phyloP scores from a whole-genome alignment of 2,888 invertebrate genomes.

The Choristoneura rosaceana region DNA sequence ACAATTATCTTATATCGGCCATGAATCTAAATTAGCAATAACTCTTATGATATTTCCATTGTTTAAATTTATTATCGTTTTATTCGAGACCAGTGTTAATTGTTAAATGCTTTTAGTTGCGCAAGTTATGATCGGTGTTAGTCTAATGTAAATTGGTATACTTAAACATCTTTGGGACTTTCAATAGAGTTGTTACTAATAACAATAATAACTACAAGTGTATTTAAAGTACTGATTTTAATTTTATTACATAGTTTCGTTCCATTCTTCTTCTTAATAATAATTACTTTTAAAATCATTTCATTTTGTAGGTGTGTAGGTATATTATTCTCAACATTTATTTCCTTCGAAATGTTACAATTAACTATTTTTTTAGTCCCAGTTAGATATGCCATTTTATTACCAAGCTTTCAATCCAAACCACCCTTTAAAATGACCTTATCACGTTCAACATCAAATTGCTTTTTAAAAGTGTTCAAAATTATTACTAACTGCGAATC shows the following conservation, averaged over 20 bases:
- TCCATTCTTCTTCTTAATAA: not conserved
- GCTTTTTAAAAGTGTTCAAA: slow-evolving; percentile 41
- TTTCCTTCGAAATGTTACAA: not conserved
- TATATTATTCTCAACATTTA: not conserved
- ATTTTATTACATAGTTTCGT: not conserved
- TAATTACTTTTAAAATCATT: not conserved
- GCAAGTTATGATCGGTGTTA: slow-evolving; percentile 4
- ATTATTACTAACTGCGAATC: slow-evolving; percentile 43
- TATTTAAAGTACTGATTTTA: not conserved
- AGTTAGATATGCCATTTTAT: not conserved
- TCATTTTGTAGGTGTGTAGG: not conserved
- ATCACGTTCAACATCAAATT: slow-evolving; percentile 39
- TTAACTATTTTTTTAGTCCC: not conserved
- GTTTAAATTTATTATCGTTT: slow-evolving; percentile 43
- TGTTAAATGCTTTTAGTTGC: slow-evolving; percentile 38
- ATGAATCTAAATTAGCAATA: slow-evolving; percentile 50
- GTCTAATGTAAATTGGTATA: not conserved
- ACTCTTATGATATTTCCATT: slow-evolving; percentile 46
- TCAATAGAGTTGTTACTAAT: not conserved
- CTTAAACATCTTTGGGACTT: not conserved
- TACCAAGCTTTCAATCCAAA: slow-evolving; percentile 5
- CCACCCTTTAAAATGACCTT: slow-evolving; percentile 21
- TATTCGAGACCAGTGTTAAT: slow-evolving; percentile 36
- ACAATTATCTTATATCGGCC: slow-evolving; percentile 46
- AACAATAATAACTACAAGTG: no score